These are phyloP conservation scores for Parapristionchus giblindavisi DNA, from an alignment of 2,888 invertebrate genomes.

Conservation along the genomic window DNA sequence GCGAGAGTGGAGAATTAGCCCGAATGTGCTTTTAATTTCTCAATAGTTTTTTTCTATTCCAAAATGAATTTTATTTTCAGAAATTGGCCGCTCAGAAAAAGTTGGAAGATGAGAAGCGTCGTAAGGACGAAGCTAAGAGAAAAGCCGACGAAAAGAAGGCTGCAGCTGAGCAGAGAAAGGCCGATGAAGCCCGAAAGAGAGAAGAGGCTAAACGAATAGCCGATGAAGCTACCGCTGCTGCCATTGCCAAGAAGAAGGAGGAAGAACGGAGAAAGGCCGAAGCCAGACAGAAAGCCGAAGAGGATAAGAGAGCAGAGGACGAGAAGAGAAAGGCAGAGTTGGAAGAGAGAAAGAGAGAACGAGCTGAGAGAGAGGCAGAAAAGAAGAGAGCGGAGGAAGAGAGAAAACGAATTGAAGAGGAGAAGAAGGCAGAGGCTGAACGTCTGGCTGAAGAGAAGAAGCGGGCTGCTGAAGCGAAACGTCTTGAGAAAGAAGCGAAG, in stretches of 20 bases:
- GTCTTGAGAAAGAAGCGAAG: background rate
- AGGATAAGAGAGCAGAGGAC: slow-evolving; percentile 11
- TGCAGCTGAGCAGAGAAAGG: slow-evolving; percentile 35
- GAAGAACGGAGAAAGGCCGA: slow-evolving; percentile 38
- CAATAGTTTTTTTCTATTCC: background rate
- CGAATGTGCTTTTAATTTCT: no score
- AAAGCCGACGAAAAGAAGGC: slow-evolving; percentile 36
- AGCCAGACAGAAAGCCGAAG: slow-evolving; percentile 24
- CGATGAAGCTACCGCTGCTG: slow-evolving; percentile 40
- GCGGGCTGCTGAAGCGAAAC: slow-evolving; percentile 26
- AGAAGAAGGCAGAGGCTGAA: slow-evolving; percentile 14
- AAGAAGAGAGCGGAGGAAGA: slow-evolving; percentile 39
- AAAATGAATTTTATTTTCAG: slow-evolving; percentile 18
- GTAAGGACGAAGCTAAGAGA: slow-evolving; percentile 38
- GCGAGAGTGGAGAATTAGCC: no score
- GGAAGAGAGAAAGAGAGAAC: slow-evolving; percentile 8
- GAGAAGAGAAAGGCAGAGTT: slow-evolving; percentile 6
- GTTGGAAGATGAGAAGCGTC: slow-evolving; percentile 28
- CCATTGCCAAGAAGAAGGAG: slow-evolving; percentile 41
- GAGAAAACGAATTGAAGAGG: slow-evolving; percentile 1
- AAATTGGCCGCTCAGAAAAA: background rate
- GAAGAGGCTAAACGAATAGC: slow-evolving; percentile 16
- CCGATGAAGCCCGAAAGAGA: slow-evolving; percentile 36
- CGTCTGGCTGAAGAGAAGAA: slow-evolving; percentile 39
- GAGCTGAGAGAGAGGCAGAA: slow-evolving; percentile 32